Evolutionary conservation across 2,797 vertebrate species (phyloP), one percentile per base, ranked within the genome.

Genomic region (Myoxocephalus aenaeus): DNA sequence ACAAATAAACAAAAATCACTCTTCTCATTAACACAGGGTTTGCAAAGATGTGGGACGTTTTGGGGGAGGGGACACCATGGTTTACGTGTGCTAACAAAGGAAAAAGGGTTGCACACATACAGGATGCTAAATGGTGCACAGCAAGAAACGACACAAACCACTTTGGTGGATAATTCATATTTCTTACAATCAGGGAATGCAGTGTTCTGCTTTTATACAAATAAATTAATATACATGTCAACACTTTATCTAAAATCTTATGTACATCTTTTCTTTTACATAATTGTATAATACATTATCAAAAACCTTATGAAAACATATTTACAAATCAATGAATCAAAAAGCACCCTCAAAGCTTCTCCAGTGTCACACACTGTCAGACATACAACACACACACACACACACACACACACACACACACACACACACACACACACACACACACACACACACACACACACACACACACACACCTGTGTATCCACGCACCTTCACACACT

Each of bases 301-400:
- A 96, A 96, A 96, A 95, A 91, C 88, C 75, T 86, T 96, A 95
- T 94, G 93, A 96, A 96, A 96, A 94, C 91, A 87, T 95, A 95
- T 95, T 93, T 95, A 95, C 94, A 95, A 92, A 89, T 93, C 90
- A 90, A 92, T 87, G 92, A 94, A 87, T 94, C 83, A 89, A 94
- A 94, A 94, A 94, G 78, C 82, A 90, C 87, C 92, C 86, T 90
- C 87, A 57, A 71, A 85, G 74, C 89, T 82, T 87, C 75, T 78
- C 80, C 65, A 46, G 65, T 17, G 63, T 53, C 77, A 11, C 74
- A 17, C 44, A 32, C 65, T 42, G 7, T 42, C 40, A 65, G 9
- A 34, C 46, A 65, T 51, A 65, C 18, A 42, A 18, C 76, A 14
- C 74, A 15, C 42, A 29, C 65, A 65, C n/a, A 38, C 62, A 48